These are phyloP conservation scores for Megalops atlanticus DNA, from an alignment of 2,113 vertebrate genomes.

Conservation along the genomic window DNA sequence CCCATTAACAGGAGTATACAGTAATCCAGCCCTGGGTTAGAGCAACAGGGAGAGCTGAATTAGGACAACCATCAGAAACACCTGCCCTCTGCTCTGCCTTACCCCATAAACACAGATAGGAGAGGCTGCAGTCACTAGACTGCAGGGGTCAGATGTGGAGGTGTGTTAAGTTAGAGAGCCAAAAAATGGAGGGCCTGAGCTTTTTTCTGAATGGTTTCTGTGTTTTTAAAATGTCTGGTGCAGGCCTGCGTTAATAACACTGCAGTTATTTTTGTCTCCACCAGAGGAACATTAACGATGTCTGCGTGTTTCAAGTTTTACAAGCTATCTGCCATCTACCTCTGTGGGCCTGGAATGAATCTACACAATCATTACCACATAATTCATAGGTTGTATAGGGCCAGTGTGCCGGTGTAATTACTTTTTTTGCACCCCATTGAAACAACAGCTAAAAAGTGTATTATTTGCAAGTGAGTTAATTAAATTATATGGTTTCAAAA, in stretches of 20 bases:
- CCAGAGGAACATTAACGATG: not conserved
- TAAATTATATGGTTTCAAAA: not conserved
- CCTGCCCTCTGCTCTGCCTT: too few species aligned
- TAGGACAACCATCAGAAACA: too few species aligned
- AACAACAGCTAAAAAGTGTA: not conserved
- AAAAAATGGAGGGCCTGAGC: too few species aligned
- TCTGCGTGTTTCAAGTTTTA: not conserved
- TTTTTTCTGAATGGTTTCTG: too few species aligned
- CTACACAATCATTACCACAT: not conserved
- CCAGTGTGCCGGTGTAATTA: not conserved
- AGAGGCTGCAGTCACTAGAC: too few species aligned
- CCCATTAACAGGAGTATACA: too few species aligned
- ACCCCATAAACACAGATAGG: too few species aligned
- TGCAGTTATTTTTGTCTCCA: not conserved
- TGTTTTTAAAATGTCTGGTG: too few species aligned
- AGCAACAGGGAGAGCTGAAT: too few species aligned
- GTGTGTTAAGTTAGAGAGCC: too few species aligned
- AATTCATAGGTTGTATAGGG: not conserved
- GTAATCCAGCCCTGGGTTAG: too few species aligned
- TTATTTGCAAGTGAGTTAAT: constrained; percentile 4
- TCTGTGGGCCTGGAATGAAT: not conserved
- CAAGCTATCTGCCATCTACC: not conserved
- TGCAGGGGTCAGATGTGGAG: too few species aligned
- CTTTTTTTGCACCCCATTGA: not conserved
- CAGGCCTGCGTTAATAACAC: not conserved